phyloP scores from a whole-genome alignment of 2,797 vertebrate species.

The Peromyscus eremicus region DNA sequence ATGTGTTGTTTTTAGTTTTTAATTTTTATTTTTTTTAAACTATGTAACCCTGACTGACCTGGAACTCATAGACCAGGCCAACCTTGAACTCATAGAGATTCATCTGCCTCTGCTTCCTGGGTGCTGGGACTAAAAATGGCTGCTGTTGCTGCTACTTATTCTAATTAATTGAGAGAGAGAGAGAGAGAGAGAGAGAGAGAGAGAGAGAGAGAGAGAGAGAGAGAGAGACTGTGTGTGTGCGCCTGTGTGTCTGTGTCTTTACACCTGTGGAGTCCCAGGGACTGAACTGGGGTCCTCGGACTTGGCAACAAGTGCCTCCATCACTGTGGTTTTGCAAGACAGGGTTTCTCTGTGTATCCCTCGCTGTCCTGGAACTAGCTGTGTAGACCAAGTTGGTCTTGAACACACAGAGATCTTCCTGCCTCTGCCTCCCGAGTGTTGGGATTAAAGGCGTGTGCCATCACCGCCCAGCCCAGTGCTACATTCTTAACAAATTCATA shows the following conservation, averaged over 20 bases:
- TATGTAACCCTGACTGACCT: neutral
- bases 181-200: no score
- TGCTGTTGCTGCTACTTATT: neutral
- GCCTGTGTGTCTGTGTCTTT: no score
- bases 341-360: no score
- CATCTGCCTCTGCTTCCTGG: neutral
- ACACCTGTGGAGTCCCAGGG: neutral
- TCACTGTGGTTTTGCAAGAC: neutral
- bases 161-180: neutral
- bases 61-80: neutral
- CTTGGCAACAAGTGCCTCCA: neutral
- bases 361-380: no score
- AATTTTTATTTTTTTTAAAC: neutral
- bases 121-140: neutral
- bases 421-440: no score
- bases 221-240: no score
- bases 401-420: no score
- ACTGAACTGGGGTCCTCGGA: neutral
- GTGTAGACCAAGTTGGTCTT: no score
- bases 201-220: no score
- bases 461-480: neutral
- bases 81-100: neutral
- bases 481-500: conserved; percentile 12
- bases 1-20: neutral
- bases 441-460: no score